Base-by-base conservation (phyloP, 1,140 invertebrate genomes). In the Halyomorpha halys region DNA sequence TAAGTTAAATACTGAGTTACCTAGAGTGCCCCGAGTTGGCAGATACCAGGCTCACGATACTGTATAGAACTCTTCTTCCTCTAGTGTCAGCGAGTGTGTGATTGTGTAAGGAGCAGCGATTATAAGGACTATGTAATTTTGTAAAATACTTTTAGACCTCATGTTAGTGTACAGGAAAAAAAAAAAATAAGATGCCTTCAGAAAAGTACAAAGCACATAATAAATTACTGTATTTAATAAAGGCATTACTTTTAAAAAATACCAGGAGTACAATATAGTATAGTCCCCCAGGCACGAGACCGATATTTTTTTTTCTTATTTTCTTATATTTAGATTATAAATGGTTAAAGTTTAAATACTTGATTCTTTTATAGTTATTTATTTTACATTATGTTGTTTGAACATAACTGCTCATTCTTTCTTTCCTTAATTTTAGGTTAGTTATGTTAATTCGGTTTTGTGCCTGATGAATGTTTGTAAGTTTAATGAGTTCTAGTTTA, bases 321-420 rank as follows among this genome's bases (percentile, higher is more conserved):
- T 56, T 16, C 23, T 23, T 23, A 23, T 56, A 21, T 21, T 56
- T 23, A 23, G 53, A 45, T 30, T 18, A 61, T 21, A 14, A 59
- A 54, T 59, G 18, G 53, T 59, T 44, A 44, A 61, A 49, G 30
- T 15, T 61, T 34, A 54, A 21, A 59, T 49, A 59, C 39, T 39
- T 53, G 60, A 62, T 53, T 62, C 18, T 62, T n/a, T n/a, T 66
- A 44, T 51, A 62, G 62, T 61, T 66, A 62, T 66, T 63, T 66
- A 59, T 63, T 63, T 66, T 60, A 45, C 19, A 30, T 56, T 62
- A 61, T 63, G 45, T 49, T 59, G 34, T 27, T 63, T 56, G 60
- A 54, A 21, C 27, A 60, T 44, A 60, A 34, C 23, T 25, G 19
- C 23, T 30, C 45, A 30, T 45, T 30, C 15, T 62, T 30, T 21